phyloP scores from a whole-genome alignment of 2,888 invertebrate genomes.

The Catocala fraxini region DNA sequence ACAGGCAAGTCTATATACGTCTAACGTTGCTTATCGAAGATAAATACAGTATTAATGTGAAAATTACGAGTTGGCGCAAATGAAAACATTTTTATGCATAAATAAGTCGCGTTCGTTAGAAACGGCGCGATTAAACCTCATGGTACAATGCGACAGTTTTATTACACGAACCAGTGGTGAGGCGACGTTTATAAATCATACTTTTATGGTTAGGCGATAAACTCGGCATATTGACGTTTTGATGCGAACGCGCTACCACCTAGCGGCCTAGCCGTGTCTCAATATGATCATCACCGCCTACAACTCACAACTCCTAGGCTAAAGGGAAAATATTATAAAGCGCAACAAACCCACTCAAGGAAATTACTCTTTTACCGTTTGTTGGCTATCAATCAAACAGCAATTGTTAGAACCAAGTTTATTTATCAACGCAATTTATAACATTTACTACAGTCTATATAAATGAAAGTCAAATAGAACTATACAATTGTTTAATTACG shows the following conservation, averaged over 20 bases:
- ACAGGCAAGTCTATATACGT: too few species aligned
- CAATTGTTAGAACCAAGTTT: slow-evolving; percentile 12
- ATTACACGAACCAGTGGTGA: slow-evolving; percentile 71
- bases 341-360: too few species aligned
- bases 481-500: slow-evolving; percentile 10
- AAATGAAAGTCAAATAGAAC: slow-evolving; percentile 13
- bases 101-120: slow-evolving; percentile 62
- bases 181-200: slow-evolving; percentile 81
- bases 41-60: slow-evolving; percentile 32
- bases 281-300: too few species aligned
- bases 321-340: too few species aligned
- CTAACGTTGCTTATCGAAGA: slow-evolving; percentile 6
- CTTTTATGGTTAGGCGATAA: slow-evolving; percentile 81
- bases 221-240: slow-evolving; percentile 56
- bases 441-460: slow-evolving; percentile 2
- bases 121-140: slow-evolving; percentile 65
- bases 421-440: slow-evolving; percentile 18
- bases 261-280: too few species aligned
- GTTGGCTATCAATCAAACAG: slow-evolving; percentile 13
- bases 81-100: slow-evolving; percentile 52
- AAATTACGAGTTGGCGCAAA: slow-evolving; percentile 40
- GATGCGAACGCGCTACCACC: slow-evolving; percentile 24
- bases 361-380: slow-evolving; percentile 8
- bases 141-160: slow-evolving; percentile 70
- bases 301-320: too few species aligned